Evolutionary conservation across 2,113 vertebrate genomes (phyloP).

Genomic region (Syrrhaptes paradoxus): DNA sequence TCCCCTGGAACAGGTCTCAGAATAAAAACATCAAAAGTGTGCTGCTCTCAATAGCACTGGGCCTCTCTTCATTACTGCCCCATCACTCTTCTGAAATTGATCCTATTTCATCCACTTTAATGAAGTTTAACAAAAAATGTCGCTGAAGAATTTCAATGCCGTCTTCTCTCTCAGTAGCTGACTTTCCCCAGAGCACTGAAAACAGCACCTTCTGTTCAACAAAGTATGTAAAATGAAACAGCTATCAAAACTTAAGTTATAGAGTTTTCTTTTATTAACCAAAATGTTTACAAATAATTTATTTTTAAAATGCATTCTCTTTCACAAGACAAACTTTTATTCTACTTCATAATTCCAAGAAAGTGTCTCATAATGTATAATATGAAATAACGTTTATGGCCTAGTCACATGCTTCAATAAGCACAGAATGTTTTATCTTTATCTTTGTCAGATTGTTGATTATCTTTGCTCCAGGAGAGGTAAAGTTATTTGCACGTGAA

Average conservation of each 20-base stretch:
- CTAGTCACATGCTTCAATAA: neutral
- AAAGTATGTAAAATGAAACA: neutral
- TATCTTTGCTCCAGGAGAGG: neutral
- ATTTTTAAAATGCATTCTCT: neutral
- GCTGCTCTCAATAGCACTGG: neutral
- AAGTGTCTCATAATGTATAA: neutral
- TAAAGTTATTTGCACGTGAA: neutral
- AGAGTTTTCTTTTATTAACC: neutral
- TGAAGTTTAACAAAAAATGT: conserved; percentile 67
- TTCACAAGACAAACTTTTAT: neutral
- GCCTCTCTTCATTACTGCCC: conserved; percentile 53
- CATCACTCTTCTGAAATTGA: conserved; percentile 65
- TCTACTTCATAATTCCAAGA: neutral
- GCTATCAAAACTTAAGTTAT: neutral
- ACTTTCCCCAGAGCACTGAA: neutral
- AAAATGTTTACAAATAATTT: neutral
- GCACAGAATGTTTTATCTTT: neutral
- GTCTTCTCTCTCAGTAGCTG: neutral
- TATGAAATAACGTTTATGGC: neutral
- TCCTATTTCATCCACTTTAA: conserved; percentile 66
- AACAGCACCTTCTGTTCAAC: neutral
- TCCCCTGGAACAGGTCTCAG: neutral
- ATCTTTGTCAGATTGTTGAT: neutral
- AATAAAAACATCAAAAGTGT: conserved; percentile 40
- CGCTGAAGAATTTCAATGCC: conserved; percentile 48